Base-by-base conservation (phyloP, 2,888 invertebrate genomes). In the Mythimna impura region DNA sequence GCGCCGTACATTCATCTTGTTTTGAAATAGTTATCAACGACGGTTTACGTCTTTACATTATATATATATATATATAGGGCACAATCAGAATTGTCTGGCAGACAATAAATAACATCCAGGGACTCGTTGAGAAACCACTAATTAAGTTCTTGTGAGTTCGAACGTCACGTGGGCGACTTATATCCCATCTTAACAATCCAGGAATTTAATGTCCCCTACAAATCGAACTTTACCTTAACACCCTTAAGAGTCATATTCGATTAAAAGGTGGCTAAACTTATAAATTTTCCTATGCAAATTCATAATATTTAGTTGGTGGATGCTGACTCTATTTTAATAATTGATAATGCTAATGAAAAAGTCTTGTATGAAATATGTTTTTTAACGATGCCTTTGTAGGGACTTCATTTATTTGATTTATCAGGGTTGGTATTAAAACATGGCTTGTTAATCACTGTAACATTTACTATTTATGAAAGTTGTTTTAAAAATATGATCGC, bases 111-210 rank as follows among this genome's bases (percentile, higher is more conserved):
- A 94, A 94, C 92, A 87, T 89, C 84, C 87, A 78, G 87, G 78
- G 90, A 90, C 90, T 91, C 89, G 93, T 91, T 92, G 93, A 94
- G 91, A 93, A 89, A 90, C 90, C 87, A 92, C 95, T 95, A 95
- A 95, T 95, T 95, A 95, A 95, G 95, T 94, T 94, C 95, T 94
- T 94, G 93, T 93, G 92, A 86, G 91, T 89, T 89, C 87, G 89
- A 86, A 90, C 89, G 83, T 82, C 78, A 92, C 92, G 95, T 95
- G 91, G 95, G 95, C 90, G 92, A 82, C 65, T 78, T 87, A 89
- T 88, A 88, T 82, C 83, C 88, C 88, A 86, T 87, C 88, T 87
- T 89, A 91, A 91, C 91, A 91, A 93, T 90, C 89, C 88, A 88
- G 74, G 67, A 77, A 83, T 82, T 82, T 71, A 78, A 75, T 68